Evolutionary conservation across 2,797 vertebrate species (phyloP).

Genomic region (Artibeus lituratus): DNA sequence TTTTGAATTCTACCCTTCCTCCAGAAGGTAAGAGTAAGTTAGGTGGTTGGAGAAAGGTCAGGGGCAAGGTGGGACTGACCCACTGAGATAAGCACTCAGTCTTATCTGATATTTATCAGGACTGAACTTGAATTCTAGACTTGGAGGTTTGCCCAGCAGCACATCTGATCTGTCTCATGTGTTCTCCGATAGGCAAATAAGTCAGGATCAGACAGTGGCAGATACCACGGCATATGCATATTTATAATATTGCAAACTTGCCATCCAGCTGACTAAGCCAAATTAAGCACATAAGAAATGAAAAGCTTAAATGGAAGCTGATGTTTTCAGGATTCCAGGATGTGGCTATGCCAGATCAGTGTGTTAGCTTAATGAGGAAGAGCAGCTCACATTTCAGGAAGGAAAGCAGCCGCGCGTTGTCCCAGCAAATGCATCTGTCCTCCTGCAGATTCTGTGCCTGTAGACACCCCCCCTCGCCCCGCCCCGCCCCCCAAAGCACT

Average conservation of each 20-base stretch:
- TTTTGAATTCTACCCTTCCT: not conserved
- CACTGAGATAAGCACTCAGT: not conserved
- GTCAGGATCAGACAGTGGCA: slow-evolving; percentile 47
- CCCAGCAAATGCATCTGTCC: not conserved
- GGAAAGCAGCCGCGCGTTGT: not conserved
- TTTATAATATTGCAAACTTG: slow-evolving; percentile 69
- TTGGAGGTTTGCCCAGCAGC: not conserved
- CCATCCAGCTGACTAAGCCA: slow-evolving; percentile 78
- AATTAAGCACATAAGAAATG: slow-evolving; percentile 78
- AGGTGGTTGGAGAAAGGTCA: not conserved
- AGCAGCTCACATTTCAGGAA: slow-evolving; percentile 56
- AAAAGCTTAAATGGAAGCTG: slow-evolving; percentile 80
- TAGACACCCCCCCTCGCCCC: rapidly evolving
- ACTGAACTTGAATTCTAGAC: slow-evolving; percentile 33
- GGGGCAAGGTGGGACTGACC: not conserved
- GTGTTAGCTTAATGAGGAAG: slow-evolving; percentile 78
- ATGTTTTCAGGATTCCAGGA: slow-evolving; percentile 83
- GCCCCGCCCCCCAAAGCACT: not conserved
- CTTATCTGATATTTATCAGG: not conserved
- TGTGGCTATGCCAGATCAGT: slow-evolving; percentile 79
- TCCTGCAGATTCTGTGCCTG: not conserved
- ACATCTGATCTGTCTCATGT: slow-evolving; percentile 29
- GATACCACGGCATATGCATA: slow-evolving; percentile 46
- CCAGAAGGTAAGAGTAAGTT: not conserved
- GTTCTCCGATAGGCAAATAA: slow-evolving; percentile 22